Conservation (phyloP, 2,113 vertebrate species). For the Anseranas semipalmata region DNA sequence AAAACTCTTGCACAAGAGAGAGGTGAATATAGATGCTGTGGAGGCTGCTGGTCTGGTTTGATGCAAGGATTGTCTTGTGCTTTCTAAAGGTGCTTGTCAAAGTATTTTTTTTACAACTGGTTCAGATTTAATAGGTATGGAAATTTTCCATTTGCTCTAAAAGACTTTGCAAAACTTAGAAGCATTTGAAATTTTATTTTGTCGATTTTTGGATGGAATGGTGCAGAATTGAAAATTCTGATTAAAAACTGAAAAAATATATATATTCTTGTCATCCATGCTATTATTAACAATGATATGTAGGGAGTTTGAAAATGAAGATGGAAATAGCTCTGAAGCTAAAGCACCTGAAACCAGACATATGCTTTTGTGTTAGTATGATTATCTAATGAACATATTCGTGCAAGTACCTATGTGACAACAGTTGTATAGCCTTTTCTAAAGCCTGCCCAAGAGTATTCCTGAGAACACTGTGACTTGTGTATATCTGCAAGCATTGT, state of each 20-base stretch:
- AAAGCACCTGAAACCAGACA: neutral
- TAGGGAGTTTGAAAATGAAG: neutral
- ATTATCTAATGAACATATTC: neutral
- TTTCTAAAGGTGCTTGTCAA: neutral
- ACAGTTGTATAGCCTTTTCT: rapidly evolving
- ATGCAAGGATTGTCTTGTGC: neutral
- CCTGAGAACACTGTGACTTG: neutral
- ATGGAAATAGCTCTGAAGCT: neutral
- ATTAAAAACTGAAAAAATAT: neutral
- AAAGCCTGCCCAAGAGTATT: rapidly evolving
- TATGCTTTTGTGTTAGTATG: neutral
- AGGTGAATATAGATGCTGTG: neutral
- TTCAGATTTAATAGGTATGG: neutral
- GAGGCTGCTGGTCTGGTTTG: neutral
- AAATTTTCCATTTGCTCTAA: neutral
- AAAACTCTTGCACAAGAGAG: neutral
- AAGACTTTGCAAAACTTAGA: neutral
- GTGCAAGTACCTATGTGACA: neutral
- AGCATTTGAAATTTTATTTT: neutral
- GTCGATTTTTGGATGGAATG: neutral
- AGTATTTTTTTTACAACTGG: neutral
- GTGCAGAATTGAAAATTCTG: neutral
- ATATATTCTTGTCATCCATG: neutral
- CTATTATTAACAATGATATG: neutral
- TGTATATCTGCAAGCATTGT: neutral